phyloP scores from a whole-genome alignment of 2,888 invertebrate species.

The Tachina lurida region DNA sequence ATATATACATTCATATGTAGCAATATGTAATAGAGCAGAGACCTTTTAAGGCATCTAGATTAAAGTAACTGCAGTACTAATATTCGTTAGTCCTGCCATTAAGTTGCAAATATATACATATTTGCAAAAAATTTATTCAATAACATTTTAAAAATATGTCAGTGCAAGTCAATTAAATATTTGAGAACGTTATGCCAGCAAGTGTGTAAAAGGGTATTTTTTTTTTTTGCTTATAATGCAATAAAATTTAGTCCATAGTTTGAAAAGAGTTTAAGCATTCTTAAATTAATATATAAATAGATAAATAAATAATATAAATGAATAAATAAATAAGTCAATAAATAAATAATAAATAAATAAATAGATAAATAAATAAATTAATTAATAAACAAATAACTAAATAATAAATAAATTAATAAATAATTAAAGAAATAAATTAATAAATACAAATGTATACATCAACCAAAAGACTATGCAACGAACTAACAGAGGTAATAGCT shows the following conservation, averaged over 20 bases:
- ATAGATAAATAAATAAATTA: too few species aligned
- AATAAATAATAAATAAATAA: too few species aligned
- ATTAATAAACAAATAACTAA: too few species aligned
- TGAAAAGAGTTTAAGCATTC: neutral
- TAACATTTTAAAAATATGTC: neutral
- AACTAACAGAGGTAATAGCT: too few species aligned
- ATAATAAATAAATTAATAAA: too few species aligned
- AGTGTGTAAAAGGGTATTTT: neutral
- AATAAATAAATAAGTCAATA: too few species aligned
- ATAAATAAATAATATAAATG: too few species aligned
- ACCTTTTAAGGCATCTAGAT: neutral
- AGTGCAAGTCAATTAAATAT: neutral
- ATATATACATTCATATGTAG: neutral
- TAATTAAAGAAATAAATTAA: too few species aligned
- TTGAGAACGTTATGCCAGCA: neutral
- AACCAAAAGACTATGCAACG: too few species aligned
- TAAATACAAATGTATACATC: too few species aligned
- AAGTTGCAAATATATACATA: neutral
- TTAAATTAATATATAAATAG: neutral
- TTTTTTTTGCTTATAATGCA: neutral
- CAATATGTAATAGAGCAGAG: neutral
- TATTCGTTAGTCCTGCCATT: neutral
- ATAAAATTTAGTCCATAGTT: neutral
- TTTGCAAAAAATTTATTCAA: neutral
- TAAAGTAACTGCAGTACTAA: neutral